Base-by-base conservation (phyloP, 2,113 vertebrate genomes). In the Chamaea fasciata region DNA sequence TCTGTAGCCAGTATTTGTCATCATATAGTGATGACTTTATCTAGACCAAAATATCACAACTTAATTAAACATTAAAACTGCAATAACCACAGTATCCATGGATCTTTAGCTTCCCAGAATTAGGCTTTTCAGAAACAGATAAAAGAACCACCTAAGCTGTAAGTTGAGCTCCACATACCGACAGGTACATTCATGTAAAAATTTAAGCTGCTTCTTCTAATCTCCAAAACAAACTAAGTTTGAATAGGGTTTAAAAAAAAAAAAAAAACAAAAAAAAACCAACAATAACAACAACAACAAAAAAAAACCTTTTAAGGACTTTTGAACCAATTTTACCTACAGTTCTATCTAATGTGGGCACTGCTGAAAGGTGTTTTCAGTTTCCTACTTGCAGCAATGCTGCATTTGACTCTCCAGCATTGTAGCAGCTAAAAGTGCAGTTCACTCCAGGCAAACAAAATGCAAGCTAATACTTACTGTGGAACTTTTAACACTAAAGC, bases 1-100 rank as follows among this genome's bases (percentile, higher is more conserved):
- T n/a, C 0, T 0, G 15, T 41, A 69, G 50, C 7, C 57, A 28
- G 8, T 35, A 35, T 33, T 79, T 56, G 76, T 46, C 33, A 42
- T 41, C 30, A 77, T 24, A 52, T 18, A 46, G 16, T 27, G 41
- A 41, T 41, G 41, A 18, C 19, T 52, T 82, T 37, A 52, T 19
- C n/a, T 16, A 16, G 4, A 91, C 2, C 20, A 67, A 82, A 89
- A 80, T 13, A 39, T 10, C 28, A 33, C 4, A 4, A 18, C 20
- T 52, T 50, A 85, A 64, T 73, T 65, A 37, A 62, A 15, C 4
- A 5, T 53, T 62, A 82, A 89, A 87, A 68, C 21, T 27, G 10
- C 33, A 65, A 15, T 63, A 69, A 55, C 24, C 5, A 9, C 10
- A 31, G 37, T 37, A 57, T 53, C n/a, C 3, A 1, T 5, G 7